Evolutionary conservation across 2,888 invertebrate genomes (phyloP), one percentile per base, ranked within the genome.

Genomic region (Tigriopus californicus): DNA sequence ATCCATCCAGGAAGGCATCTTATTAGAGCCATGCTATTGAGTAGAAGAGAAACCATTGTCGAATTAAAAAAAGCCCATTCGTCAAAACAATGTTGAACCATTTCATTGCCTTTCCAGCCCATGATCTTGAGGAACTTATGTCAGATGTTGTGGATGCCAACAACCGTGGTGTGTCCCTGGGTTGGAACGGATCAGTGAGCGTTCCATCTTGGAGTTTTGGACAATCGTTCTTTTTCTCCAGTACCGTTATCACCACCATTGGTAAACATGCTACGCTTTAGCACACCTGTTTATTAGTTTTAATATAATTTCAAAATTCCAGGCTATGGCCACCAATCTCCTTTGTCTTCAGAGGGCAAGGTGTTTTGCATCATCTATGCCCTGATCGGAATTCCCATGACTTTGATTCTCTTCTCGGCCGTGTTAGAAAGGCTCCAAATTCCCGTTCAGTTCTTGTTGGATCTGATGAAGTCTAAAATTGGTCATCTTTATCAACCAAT

Each of bases 291-390:
- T 40, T 58, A 22, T 25, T 57, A 33, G 5, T n/a, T n/a, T n/a
- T n/a, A n/a, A n/a, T n/a, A n/a, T n/a, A n/a, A n/a, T 46, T 58
- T 13, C n/a, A 18, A 56, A 18, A 13, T 66, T 69, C 1, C 72
- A 87, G 88, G 89, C 57, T 91, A 90, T 72, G 90, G 90, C 6
- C 85, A 88, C 71, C 85, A 89, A 58, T 85, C 88, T 0, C 89
- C 90, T 0, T 74, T 88, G 15, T 85, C 87, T 53, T 79, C 83
- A 70, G 82, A 80, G 1, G 90, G 91, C 33, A 89, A 90, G 73
- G 73, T 86, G 60, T 89, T 90, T 75, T 87, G 87, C 72, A 85
- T 91, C 70, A 70, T 85, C 58, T 91, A 86, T 73, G 87, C 88
- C 1, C 72, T 85, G 61, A 75, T 88, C 60, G 85, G 90, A 1